phyloP scores from a whole-genome alignment of 2,888 invertebrate genomes.

The Drosophila ochracea region DNA sequence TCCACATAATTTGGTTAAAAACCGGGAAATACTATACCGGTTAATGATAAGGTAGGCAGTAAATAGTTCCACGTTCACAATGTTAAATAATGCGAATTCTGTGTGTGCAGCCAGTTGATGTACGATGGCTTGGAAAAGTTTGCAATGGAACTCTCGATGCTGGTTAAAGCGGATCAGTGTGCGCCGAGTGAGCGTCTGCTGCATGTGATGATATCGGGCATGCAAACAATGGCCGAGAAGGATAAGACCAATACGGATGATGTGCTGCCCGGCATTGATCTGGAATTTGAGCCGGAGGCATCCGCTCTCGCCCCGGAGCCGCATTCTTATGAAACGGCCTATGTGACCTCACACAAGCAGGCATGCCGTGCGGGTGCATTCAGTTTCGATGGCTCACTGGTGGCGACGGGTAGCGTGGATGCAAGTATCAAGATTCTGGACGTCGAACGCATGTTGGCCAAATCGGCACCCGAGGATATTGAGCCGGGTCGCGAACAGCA shows the following conservation, averaged over 20 bases:
- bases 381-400: slow-evolving; percentile 96
- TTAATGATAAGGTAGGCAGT: slow-evolving; percentile 93
- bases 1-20: slow-evolving; percentile 93
- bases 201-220: slow-evolving; percentile 93
- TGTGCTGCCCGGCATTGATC: slow-evolving; percentile 87
- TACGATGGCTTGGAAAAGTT: slow-evolving; percentile 99
- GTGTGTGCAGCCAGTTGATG: slow-evolving; percentile 93
- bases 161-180: slow-evolving; percentile 96
- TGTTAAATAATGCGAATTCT: neutral
- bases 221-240: slow-evolving; percentile 92
- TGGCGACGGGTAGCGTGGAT: slow-evolving; percentile 99
- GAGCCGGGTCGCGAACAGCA: slow-evolving; percentile 94
- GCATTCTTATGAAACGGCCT: slow-evolving; percentile 98
- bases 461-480: slow-evolving; percentile 96
- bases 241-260: slow-evolving; percentile 85
- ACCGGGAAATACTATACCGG: slow-evolving; percentile 94
- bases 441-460: slow-evolving; percentile 99
- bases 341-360: slow-evolving; percentile 99
- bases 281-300: slow-evolving; percentile 98
- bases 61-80: neutral
- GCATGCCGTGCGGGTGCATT: slow-evolving; percentile 98
- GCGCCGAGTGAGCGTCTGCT: slow-evolving; percentile 97
- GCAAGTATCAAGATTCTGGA: slow-evolving; percentile 99
- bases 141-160: slow-evolving; percentile 92
- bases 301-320: slow-evolving; percentile 97